Conservation (phyloP, 2,888 invertebrate species). For the Ptychoptera contaminata region DNA sequence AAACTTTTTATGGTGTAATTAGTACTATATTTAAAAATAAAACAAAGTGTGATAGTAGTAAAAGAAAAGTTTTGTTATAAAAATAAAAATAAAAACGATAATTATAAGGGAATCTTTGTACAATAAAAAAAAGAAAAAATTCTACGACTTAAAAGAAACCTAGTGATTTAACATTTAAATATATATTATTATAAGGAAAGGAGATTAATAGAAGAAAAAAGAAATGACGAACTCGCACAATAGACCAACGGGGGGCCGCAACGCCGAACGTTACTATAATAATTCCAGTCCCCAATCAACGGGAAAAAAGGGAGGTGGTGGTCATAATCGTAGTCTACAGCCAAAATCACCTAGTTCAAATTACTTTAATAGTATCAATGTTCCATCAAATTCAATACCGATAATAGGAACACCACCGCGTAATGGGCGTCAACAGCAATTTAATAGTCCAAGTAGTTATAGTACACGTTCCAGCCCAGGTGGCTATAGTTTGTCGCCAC, state of each 20-base stretch:
- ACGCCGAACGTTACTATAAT: constrained; percentile 7
- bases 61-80: no score
- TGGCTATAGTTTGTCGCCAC: constrained; percentile 13
- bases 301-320: not conserved
- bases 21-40: no score
- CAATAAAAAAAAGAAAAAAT: not conserved
- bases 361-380: not conserved
- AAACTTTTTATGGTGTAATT: no score
- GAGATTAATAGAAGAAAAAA: not conserved
- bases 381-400: not conserved
- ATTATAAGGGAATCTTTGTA: not conserved
- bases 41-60: no score
- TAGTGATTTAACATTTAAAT: not conserved
- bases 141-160: not conserved
- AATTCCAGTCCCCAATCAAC: constrained; percentile 1
- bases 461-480: constrained; percentile 4
- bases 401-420: constrained; percentile 3
- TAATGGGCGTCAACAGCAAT: not conserved
- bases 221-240: constrained; percentile 11
- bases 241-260: constrained; percentile 8
- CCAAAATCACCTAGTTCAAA: constrained; percentile 3
- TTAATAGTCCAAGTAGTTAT: not conserved
- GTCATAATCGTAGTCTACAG: not conserved
- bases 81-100: not conserved
- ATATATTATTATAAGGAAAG: not conserved